A percentile compares a stretch with the other conserved stretches of the same genome.
Evolutionary conservation across 1,140 invertebrate genomes (phyloP).

Genomic region (Lasioglossum albipes): DNA sequence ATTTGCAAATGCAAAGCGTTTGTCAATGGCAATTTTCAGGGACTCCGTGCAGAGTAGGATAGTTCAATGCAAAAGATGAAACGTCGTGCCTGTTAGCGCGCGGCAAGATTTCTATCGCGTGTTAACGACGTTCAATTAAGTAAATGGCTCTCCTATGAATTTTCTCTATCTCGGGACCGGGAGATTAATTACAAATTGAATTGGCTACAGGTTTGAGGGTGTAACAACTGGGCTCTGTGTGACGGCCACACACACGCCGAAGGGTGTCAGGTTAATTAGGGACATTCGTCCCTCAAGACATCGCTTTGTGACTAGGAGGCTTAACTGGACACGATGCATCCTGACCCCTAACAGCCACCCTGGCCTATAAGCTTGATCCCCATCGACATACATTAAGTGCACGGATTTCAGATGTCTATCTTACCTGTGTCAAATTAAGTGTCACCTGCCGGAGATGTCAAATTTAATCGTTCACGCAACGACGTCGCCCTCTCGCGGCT

Average conservation of each 20-base stretch:
- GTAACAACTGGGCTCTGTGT: constrained; percentile 4
- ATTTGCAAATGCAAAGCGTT: too few species aligned
- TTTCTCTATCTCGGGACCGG: constrained; percentile 26
- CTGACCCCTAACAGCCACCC: constrained; percentile 66
- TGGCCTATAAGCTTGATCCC: constrained; percentile 67
- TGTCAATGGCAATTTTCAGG: too few species aligned
- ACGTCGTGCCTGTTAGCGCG: neutral
- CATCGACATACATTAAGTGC: constrained; percentile 74
- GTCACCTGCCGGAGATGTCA: constrained; percentile 34
- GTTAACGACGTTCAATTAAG: constrained; percentile 37
- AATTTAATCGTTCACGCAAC: constrained; percentile 19
- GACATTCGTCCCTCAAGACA: constrained; percentile 74
- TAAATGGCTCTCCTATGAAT: constrained; percentile 34
- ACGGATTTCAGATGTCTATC: constrained; percentile 66
- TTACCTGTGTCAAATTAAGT: constrained; percentile 59
- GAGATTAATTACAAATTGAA: constrained; percentile 52
- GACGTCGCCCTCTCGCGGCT: neutral
- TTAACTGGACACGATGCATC: constrained; percentile 70
- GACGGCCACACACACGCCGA: constrained; percentile 14
- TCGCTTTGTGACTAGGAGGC: constrained; percentile 71
- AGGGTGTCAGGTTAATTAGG: constrained; percentile 71
- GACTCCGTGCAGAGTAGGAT: too few species aligned
- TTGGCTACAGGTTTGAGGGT: constrained; percentile 27
- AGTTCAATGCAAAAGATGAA: neutral
- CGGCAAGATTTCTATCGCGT: constrained; percentile 21